phyloP scores from a whole-genome alignment of 2,888 invertebrate species.

The Hylaea fasciaria region DNA sequence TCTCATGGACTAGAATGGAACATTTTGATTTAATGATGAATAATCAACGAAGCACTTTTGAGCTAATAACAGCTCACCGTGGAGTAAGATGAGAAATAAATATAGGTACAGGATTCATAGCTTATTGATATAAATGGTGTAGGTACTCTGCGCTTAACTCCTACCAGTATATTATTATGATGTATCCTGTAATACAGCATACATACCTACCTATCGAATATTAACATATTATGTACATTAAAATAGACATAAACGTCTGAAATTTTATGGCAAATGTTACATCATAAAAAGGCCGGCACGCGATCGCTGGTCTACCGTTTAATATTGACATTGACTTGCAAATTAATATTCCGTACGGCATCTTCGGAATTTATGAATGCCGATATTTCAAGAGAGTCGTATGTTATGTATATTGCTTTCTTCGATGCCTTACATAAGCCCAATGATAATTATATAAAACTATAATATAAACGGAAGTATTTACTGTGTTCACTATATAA shows the following conservation, averaged over 20 bases:
- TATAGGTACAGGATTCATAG: no score
- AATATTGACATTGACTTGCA: slow-evolving; percentile 10
- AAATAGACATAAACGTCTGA: not conserved
- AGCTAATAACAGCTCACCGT: no score
- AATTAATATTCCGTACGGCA: slow-evolving; percentile 19
- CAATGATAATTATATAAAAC: not conserved
- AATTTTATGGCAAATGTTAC: not conserved
- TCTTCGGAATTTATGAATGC: slow-evolving; percentile 13
- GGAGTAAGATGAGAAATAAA: no score
- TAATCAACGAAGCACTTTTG: no score
- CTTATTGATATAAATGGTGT: no score
- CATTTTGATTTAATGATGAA: no score
- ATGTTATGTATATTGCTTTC: not conserved
- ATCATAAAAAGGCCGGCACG: slow-evolving; percentile 18
- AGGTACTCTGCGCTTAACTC: no score
- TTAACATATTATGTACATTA: not conserved
- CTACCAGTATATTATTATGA: no score
- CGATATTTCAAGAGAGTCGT: not conserved
- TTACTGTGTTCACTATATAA: no score
- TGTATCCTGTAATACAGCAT: no score
- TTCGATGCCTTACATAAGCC: not conserved
- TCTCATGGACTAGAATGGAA: no score
- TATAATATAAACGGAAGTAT: not conserved
- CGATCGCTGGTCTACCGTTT: slow-evolving; percentile 15
- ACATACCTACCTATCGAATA: not conserved